A percentile compares a stretch with the other conserved stretches of the same genome.
Evolutionary conservation across 2,888 invertebrate species (phyloP).

Genomic region (Dicyrtoma fusca): DNA sequence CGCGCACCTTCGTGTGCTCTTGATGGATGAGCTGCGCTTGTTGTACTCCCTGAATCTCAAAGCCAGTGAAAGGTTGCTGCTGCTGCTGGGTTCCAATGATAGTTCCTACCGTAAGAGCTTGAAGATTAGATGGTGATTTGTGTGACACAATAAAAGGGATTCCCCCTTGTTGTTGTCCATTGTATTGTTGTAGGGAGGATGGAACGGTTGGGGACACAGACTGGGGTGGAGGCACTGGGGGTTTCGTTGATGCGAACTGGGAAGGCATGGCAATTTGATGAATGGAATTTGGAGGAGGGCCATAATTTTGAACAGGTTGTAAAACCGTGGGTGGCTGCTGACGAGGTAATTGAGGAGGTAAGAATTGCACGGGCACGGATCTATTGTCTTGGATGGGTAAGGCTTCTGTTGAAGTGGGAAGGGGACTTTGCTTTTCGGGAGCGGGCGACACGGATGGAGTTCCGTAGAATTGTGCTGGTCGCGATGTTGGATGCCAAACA

Average conservation of each 20-base stretch:
- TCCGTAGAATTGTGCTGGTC: slow-evolving; percentile 27
- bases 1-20: slow-evolving; percentile 45
- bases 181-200: not conserved
- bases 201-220: slow-evolving; percentile 33
- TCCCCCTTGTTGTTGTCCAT: not conserved
- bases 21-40: slow-evolving; percentile 53
- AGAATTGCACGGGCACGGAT: not conserved
- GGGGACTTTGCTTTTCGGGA: slow-evolving; percentile 10
- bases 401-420: not conserved
- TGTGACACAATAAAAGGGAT: not conserved
- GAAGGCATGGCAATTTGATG: not conserved
- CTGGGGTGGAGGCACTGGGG: not conserved
- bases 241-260: not conserved
- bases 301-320: slow-evolving; percentile 7
- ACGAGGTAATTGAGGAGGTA: not conserved
- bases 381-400: not conserved
- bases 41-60: slow-evolving; percentile 45
- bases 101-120: slow-evolving; percentile 40
- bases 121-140: not conserved
- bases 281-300: slow-evolving; percentile 6
- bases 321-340: slow-evolving; percentile 17
- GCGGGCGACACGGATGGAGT: slow-evolving; percentile 2
- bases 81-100: slow-evolving; percentile 39
- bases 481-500: slow-evolving; percentile 36
- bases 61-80: slow-evolving; percentile 13